Percentiles rank a stretch among this genome's conserved stretches.
phyloP scores from a whole-genome alignment of 2,113 vertebrate species.

The Falcunculus frontatus region DNA sequence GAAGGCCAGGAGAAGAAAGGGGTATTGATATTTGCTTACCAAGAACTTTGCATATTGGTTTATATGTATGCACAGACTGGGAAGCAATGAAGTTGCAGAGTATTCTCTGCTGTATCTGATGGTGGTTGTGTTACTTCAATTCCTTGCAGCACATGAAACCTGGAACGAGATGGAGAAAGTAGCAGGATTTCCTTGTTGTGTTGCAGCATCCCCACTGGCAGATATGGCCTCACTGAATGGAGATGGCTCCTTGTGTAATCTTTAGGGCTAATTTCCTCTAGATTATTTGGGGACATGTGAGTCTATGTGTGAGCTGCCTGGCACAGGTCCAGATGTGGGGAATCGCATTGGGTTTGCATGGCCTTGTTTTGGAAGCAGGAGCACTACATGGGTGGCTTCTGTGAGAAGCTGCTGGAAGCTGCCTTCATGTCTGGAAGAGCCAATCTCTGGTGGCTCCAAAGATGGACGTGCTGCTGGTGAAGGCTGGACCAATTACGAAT shows the following conservation, averaged over 20 bases:
- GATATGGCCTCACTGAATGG: neutral
- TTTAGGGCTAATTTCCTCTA: neutral
- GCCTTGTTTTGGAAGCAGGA: neutral
- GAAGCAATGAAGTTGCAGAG: neutral
- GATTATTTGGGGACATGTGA: neutral
- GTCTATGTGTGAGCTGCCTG: neutral
- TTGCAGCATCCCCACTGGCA: neutral
- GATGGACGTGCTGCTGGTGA: neutral
- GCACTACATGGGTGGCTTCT: neutral
- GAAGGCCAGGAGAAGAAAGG: neutral
- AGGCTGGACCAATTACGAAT: neutral
- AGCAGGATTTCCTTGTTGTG: neutral
- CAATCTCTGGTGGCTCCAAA: neutral
- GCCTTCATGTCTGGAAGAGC: neutral
- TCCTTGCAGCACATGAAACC: neutral
- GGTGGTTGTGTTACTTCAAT: neutral
- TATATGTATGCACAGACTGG: accelerated
- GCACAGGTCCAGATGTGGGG: neutral
- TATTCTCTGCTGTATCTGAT: neutral
- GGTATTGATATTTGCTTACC: neutral
- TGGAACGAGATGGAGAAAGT: neutral
- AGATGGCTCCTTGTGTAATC: neutral
- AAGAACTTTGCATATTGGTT: neutral
- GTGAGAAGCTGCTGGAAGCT: neutral
- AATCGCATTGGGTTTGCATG: neutral